Base-by-base conservation (phyloP, 2,113 vertebrate genomes). In the Cryptotis parvus region DNA sequence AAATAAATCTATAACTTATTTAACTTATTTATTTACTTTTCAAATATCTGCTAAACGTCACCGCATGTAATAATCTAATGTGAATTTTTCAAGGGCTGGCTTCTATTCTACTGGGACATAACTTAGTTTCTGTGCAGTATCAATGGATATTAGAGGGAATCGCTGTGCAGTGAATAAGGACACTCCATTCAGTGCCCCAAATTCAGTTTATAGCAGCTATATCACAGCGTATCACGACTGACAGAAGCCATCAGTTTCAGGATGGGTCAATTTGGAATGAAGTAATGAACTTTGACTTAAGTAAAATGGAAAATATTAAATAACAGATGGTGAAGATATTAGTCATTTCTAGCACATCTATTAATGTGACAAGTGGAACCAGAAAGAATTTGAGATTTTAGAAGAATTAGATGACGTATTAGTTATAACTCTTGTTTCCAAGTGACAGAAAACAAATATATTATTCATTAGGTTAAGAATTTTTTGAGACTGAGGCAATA, bases 291-390 rank as follows among this genome's bases (percentile, higher is more conserved):
- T 90, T 63, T 39, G 39, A 4, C 33, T 84, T 87, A 27, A 65
- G 16, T 61, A 80, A 91, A 72, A 68, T 65, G 49, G 16, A n/a
- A 94, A 77, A 72, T 73, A 93, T 73, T 89, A 93, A 77, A 18
- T 41, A 88, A 85, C 31, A 89, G 11, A 72, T 43, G n/a, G 12
- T 26, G 72, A 84, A 70, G 6, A 77, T 35, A 61, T 76, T 76
- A 63, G 24, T 66, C 27, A 87, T 90, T 94, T 87, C 27, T 90
- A 18, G 79, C 43, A 49, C 6, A 76, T 70, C 15, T 76, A 77
- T 84, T 65, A 88, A n/a, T 55, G 83, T 65, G 37, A 70, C 16
- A 84, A 41, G 7, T 72, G 27, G 69, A 78, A 88, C 33, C 39
- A 79, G 45, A 49, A 26, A 69, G 20, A 75, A 35, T 74, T 65